Percentiles rank a stretch among this genome's conserved stretches.
phyloP scores from a whole-genome alignment of 2,113 vertebrate genomes.

The Ailurus styani region DNA sequence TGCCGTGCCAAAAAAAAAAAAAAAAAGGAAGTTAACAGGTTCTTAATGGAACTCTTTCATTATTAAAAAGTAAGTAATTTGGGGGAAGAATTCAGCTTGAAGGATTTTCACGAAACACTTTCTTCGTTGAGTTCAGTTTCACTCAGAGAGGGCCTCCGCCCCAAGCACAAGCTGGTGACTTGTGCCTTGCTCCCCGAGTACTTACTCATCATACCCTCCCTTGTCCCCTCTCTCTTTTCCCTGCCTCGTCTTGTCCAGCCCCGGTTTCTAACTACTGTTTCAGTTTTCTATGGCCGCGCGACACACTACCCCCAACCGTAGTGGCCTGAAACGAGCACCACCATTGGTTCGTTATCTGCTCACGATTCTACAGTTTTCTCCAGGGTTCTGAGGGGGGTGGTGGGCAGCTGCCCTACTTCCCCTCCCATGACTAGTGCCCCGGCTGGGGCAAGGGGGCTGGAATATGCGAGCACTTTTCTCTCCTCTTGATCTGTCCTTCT shows the following conservation, averaged over 20 bases:
- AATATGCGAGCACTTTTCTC: neutral
- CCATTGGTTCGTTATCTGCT: neutral
- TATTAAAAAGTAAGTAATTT: neutral
- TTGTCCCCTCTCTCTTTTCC: neutral
- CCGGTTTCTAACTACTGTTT: neutral
- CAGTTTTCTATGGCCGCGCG: neutral
- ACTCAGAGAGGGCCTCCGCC: neutral
- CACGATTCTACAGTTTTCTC: neutral
- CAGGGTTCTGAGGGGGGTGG: slow-evolving; percentile 38
- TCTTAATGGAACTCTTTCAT: neutral
- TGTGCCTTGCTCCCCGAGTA: neutral
- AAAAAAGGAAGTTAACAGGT: neutral
- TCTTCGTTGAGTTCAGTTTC: neutral
- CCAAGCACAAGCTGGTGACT: neutral
- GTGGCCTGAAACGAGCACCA: neutral
- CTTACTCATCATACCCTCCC: neutral
- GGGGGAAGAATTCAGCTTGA: neutral
- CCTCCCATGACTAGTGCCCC: neutral
- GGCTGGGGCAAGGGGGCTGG: neutral
- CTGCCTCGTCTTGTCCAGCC: neutral
- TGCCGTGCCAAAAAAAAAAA: neutral
- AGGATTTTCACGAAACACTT: neutral
- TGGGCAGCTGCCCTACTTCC: neutral
- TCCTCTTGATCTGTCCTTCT: neutral
- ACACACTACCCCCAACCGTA: neutral